Base-by-base conservation (phyloP, 2,888 invertebrate genomes). In the Suillia variegata region DNA sequence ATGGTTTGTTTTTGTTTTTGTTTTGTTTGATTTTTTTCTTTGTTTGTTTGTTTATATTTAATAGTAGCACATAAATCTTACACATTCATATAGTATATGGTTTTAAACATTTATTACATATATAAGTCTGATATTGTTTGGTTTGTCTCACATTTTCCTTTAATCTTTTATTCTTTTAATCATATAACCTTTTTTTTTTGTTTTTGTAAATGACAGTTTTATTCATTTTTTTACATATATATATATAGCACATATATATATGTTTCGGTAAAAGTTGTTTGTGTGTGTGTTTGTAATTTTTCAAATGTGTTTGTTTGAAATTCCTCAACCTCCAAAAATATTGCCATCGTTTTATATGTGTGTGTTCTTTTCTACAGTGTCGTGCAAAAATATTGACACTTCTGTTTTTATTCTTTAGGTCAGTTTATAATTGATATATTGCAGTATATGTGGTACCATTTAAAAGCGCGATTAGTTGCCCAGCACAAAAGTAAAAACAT, bases 291-390 rank as follows among this genome's bases (percentile, higher is more conserved):
- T 38, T 54, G 45, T 54, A 61, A 48, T 52, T 56, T 54, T 60
- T 22, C 54, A 42, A 54, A 64, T 57, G 42, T 55, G 22, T 61
- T 65, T 54, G 61, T 62, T 63, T 65, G 64, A 64, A 67, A 68
- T 69, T 67, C 58, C 61, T 74, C 70, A 74, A 73, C 71, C 73
- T 75, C 67, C 66, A 70, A 71, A 74, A 72, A 72, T 76, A 74
- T 74, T 76, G 71, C 74, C 74, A 67, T 71, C 66, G 67, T 70
- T 70, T n/a, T n/a, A n/a, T n/a, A n/a, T 61, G 57, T 63, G 64
- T 60, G 61, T 56, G 62, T 66, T 60, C 58, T 48, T 50, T 54
- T 60, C n/a, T n/a, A n/a, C n/a, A n/a, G n/a, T n/a, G n/a, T n/a
- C n/a, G n/a, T n/a, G n/a, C n/a, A n/a, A n/a, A n/a, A n/a, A n/a